Evolutionary conservation across 2,113 vertebrate species (phyloP).

Genomic region (Ameiurus melas): DNA sequence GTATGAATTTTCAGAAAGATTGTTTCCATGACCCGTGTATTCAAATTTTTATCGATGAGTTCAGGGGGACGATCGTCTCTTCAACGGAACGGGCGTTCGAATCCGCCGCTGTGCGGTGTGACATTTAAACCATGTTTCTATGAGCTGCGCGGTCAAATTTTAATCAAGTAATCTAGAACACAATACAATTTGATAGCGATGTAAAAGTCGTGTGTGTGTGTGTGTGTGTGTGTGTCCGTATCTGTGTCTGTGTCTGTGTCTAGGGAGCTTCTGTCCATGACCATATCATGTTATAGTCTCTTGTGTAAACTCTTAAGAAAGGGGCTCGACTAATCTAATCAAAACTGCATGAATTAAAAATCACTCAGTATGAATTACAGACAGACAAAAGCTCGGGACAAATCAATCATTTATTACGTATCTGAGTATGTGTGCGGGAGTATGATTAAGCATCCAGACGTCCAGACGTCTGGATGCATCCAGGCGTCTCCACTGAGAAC

Average conservation of each 20-base stretch:
- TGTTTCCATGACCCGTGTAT: not conserved
- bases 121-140: not conserved
- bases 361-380: slow-evolving; percentile 30
- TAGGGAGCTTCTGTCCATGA: not conserved
- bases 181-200: not conserved
- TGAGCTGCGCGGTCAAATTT: not conserved
- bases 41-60: not conserved
- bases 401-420: slow-evolving; percentile 21
- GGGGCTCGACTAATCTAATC: slow-evolving; percentile 25
- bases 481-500: not conserved
- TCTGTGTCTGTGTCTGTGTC: no score
- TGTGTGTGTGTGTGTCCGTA: not conserved
- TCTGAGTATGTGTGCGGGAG: not conserved
- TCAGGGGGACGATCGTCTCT: not conserved
- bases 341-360: slow-evolving; percentile 44
- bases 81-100: not conserved
- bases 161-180: slow-evolving; percentile 11
- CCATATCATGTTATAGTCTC: slow-evolving; percentile 31
- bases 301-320: slow-evolving; percentile 24
- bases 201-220: not conserved
- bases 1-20: not conserved
- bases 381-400: slow-evolving; percentile 3
- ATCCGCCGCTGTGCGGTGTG: not conserved
- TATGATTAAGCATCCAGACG: not conserved
- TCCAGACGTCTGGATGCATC: not conserved